Conservation (phyloP, 2,888 invertebrate species). For the Omphaloscelis lunosa region DNA sequence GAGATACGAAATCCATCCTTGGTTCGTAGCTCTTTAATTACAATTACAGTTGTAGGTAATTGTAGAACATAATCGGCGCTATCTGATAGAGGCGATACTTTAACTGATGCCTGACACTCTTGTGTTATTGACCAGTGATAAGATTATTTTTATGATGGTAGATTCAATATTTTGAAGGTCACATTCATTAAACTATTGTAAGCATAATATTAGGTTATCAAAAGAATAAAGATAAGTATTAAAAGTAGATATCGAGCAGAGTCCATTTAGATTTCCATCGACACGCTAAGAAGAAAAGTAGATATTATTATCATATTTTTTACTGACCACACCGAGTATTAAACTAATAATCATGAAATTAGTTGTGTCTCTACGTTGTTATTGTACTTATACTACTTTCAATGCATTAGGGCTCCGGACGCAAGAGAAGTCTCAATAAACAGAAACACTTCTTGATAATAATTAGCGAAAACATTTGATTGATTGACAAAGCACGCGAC, state of each 20-base stretch:
- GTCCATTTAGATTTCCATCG: neutral
- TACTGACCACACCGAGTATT: neutral
- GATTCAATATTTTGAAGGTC: conserved; percentile 26
- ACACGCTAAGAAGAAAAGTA: neutral
- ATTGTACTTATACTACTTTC: neutral
- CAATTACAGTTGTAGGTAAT: conserved; percentile 31
- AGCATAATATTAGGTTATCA: conserved; percentile 1
- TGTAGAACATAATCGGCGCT: conserved; percentile 20
- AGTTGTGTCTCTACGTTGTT: neutral
- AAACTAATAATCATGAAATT: neutral
- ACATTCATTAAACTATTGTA: conserved; percentile 9
- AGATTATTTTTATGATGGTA: conserved; percentile 32
- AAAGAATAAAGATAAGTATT: neutral
- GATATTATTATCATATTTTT: neutral
- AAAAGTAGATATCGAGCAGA: neutral
- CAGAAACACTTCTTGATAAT: conserved; percentile 26
- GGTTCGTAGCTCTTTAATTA: conserved; percentile 22
- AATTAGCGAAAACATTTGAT: conserved; percentile 50
- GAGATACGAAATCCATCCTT: conserved; percentile 46
- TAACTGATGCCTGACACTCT: neutral
- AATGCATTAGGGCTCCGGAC: conserved; percentile 15
- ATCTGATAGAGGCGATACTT: conserved; percentile 36
- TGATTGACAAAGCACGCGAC: conserved; percentile 45
- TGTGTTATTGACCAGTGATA: conserved; percentile 19
- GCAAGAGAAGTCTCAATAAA: conserved; percentile 27